Evolutionary conservation across 2,888 invertebrate species (phyloP).

Genomic region (Eristalis arbustorum): DNA sequence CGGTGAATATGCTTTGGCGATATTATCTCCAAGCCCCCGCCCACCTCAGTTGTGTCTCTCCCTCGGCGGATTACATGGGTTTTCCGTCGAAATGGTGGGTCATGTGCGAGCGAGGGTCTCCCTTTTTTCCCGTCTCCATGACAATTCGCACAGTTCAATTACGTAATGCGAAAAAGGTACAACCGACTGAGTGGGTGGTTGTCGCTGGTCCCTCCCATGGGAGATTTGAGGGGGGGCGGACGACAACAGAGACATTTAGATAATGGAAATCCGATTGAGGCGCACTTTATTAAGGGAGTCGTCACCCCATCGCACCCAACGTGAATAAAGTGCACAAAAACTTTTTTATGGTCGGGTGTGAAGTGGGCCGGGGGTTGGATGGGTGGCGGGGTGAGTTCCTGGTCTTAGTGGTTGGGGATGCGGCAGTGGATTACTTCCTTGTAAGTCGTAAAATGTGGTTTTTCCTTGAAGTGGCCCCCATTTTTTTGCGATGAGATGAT

Average conservation of each 20-base stretch:
- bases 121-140: slow-evolving; percentile 1
- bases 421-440: slow-evolving; percentile 12
- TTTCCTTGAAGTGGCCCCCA: slow-evolving; percentile 49
- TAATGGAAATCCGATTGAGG: slow-evolving; percentile 65
- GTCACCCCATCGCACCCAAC: slow-evolving; percentile 16
- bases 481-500: background rate
- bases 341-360: slow-evolving; percentile 16
- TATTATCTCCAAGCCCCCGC: slow-evolving; percentile 6
- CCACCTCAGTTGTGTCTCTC: background rate
- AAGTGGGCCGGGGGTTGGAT: background rate
- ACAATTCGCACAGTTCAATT: slow-evolving; percentile 64
- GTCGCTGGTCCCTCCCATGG: no score
- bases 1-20: slow-evolving; percentile 44
- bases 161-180: slow-evolving; percentile 56
- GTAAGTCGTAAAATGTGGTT: slow-evolving; percentile 58
- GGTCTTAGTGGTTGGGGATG: background rate
- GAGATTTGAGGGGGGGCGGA: background rate
- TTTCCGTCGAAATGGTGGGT: slow-evolving; percentile 32
- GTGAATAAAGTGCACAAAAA: slow-evolving; percentile 35
- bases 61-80: slow-evolving; percentile 53
- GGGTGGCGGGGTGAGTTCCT: background rate
- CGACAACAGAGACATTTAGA: slow-evolving; percentile 47
- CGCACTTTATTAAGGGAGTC: slow-evolving; percentile 47
- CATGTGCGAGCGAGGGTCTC: background rate
- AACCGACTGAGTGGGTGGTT: background rate